Evolutionary conservation across 1,140 invertebrate genomes (phyloP).

Genomic region (Dendroctonus ponderosae): DNA sequence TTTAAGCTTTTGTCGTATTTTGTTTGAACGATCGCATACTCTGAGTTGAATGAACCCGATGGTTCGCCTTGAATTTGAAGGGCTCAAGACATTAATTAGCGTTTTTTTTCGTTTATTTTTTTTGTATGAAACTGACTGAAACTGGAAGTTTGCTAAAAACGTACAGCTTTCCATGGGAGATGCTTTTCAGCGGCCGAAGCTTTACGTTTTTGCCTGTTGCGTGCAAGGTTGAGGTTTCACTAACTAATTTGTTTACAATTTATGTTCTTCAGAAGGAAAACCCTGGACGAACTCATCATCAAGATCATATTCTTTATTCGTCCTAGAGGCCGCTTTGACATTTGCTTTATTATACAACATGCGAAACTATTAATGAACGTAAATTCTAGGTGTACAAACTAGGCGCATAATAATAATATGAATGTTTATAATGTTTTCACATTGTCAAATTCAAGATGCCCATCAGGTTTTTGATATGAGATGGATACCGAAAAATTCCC

Average conservation of each 20-base stretch:
- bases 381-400: conserved; percentile 4
- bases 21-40: too few species aligned
- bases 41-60: too few species aligned
- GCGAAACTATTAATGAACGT: conserved; percentile 12
- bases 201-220: conserved; percentile 2
- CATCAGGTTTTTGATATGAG: background rate
- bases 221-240: background rate
- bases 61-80: too few species aligned
- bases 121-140: conserved; percentile 5
- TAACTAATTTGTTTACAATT: conserved; percentile 8
- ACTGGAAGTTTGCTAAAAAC: too few species aligned
- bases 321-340: conserved; percentile 19
- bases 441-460: conserved; percentile 9
- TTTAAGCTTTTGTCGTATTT: too few species aligned
- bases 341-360: conserved; percentile 14
- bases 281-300: conserved; percentile 27
- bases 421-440: background rate
- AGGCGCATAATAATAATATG: background rate
- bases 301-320: conserved; percentile 15
- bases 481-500: conserved; percentile 1
- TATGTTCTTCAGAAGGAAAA: conserved; percentile 26
- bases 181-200: too few species aligned
- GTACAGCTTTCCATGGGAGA: too few species aligned
- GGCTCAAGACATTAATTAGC: too few species aligned
- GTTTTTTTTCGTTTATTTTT: background rate